Base-by-base conservation (phyloP, 2,797 vertebrate genomes). In the Tapera naevia region DNA sequence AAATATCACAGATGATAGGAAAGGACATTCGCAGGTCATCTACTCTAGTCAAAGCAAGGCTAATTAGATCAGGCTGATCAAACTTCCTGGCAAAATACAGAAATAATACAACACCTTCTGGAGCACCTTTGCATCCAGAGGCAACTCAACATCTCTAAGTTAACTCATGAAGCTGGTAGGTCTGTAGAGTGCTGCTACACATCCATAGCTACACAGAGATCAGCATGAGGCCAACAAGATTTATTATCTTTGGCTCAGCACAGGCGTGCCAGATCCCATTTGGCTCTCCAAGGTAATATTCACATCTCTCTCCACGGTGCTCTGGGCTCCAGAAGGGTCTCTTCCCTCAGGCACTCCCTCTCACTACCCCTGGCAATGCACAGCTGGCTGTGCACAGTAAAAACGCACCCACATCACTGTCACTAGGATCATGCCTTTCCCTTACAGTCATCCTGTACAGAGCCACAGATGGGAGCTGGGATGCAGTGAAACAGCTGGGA, bases 351-450 rank as follows among this genome's bases (percentile, higher is more conserved):
- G 24, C 1, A 1, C 46, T 69, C 39, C n/a, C 17, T 37, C 43
- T 69, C 50, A 15, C 22, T 1, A 6, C 3, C 41, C 22, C 37
- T 21, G 2, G 0, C 5, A 37, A 83, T 2, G 22, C 58, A 22
- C 32, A 23, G 62, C 35, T 30, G 33, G 46, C 39, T 28, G 50
- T 0, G 8, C 1, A 1, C 56, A 65, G 37, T 41, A 27, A 15
- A 14, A 50, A 10, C 4, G 5, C 2, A 0, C 25, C 28, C 39
- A 22, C 9, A 1, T 25, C 5, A 23, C 25, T 0, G 0, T 9
- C 66, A 41, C 19, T 9, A 24, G 53, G 25, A 62, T 39, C 16
- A 1, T 1, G 10, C 28, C 30, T 13, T 12, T 8, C 62, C 54
- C 28, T 76, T 27, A 51, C 22, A 19, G 45, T 22, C 21, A 17